Evolutionary conservation across 2,797 vertebrate genomes (phyloP), one percentile per base, ranked within the genome.

Genomic region (Orientallactaga sibirica): DNA sequence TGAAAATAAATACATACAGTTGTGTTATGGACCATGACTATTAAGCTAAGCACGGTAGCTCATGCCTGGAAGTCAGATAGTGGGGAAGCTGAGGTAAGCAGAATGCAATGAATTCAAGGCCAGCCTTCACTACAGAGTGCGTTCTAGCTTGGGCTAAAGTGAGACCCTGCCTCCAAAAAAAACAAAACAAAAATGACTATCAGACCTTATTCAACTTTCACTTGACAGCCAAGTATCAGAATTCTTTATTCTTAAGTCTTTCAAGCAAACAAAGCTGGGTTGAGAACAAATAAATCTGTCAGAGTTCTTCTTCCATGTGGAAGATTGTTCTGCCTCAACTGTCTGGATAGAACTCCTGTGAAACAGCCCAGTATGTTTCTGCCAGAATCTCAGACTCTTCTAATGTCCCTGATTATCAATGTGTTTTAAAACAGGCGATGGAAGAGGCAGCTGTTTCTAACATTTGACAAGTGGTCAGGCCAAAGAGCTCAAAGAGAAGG

Each of bases 211-310:
- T 86, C 52, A 82, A 15, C 16, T 80, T 86, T 77, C 20, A 22
- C 37, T 88, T 90, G 75, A 84, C 16, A 87, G 81, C n/a, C 87
- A 85, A 75, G 14, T 19, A 71, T 37, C 92, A 83, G 27, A 33
- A 68, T 77, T 58, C 29, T 90, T 90, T 81, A 62, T 62, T 95
- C 43, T 88, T 90, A 37, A 93, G 52, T 66, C 66, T 81, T 92
- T 78, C 66, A 68, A 77, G 80, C 83, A 86, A 93, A 86, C 61
- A 68, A 29, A 80, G 76, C 25, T 66, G 55, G 73, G 58, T 70
- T 12, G 12, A 73, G 52, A 18, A 88, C 9, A 68, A 88, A 64
- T 25, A 78, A 25, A 66, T 85, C 33, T 55, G 11, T 24, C 77
- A 55, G 74, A 41, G 73, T 10, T 20, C 52, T 61, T 58, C 33